Evolutionary conservation across 2,797 vertebrate species (phyloP).

Genomic region (Tokudaia tokunoshimensis): DNA sequence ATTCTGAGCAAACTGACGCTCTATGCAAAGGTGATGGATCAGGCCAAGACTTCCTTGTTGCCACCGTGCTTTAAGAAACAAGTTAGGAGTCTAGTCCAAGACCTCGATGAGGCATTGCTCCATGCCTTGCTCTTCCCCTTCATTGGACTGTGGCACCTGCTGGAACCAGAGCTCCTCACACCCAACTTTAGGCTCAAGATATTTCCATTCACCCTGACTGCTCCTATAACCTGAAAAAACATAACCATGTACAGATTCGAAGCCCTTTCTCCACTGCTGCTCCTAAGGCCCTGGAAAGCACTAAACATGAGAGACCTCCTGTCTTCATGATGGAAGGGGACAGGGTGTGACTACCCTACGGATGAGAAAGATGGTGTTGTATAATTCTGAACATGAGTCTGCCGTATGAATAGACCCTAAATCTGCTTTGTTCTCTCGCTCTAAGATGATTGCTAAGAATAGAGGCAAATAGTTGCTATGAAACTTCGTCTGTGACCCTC

Average conservation of each 20-base stretch:
- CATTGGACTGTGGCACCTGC: background rate
- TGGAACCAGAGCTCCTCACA: background rate
- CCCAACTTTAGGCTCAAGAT: background rate
- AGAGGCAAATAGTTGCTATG: slow-evolving; percentile 60
- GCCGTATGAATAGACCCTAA: slow-evolving; percentile 1
- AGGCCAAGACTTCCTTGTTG: background rate
- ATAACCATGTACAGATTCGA: background rate
- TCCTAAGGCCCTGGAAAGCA: background rate
- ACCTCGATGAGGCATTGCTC: background rate
- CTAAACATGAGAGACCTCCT: background rate
- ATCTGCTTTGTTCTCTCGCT: slow-evolving; percentile 61
- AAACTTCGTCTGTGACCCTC: slow-evolving; percentile 74
- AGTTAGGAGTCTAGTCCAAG: background rate
- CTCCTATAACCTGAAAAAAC: background rate
- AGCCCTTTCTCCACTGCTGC: background rate
- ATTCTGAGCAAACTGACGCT: background rate
- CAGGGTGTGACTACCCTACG: background rate
- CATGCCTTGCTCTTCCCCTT: background rate
- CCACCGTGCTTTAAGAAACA: background rate
- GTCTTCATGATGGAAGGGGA: background rate
- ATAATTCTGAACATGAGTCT: slow-evolving; percentile 21
- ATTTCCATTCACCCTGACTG: background rate
- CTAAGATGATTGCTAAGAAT: slow-evolving; percentile 72
- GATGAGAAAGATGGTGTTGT: background rate
- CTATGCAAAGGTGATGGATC: background rate